Conservation (phyloP, 2,797 vertebrate species). For the Mormyrus proboscirostris region DNA sequence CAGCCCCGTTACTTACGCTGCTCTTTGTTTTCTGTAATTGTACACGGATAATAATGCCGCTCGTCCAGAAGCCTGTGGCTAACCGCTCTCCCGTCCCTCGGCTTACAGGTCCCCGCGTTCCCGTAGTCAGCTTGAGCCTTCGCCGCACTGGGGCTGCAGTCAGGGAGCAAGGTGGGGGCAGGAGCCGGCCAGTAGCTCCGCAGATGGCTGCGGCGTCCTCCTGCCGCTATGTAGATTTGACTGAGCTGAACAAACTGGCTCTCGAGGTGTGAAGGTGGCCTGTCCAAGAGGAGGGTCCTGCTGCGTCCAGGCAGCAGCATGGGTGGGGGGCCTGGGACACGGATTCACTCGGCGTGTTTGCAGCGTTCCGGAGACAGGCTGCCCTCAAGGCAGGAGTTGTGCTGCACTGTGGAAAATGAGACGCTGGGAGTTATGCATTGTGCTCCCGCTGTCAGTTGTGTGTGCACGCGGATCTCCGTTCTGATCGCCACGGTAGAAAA, state of each 20-base stretch:
- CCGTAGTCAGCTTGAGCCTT: background rate
- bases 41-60: background rate
- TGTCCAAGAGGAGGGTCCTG: background rate
- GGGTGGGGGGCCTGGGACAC: background rate
- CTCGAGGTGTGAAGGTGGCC: background rate
- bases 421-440: conserved; percentile 16
- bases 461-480: background rate
- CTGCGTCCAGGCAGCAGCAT: background rate
- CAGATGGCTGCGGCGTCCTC: conserved; percentile 10
- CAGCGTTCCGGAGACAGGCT: background rate
- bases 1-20: background rate
- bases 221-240: background rate
- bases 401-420: conserved; percentile 24
- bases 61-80: background rate
- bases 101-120: background rate
- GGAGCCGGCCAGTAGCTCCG: background rate
- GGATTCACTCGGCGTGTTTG: conserved; percentile 8
- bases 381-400: conserved; percentile 8
- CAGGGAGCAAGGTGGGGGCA: background rate
- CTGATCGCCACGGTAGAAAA: background rate
- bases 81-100: background rate
- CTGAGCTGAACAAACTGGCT: background rate
- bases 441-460: conserved; percentile 11
- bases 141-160: background rate
- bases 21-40: background rate